phyloP scores from a whole-genome alignment of 2,113 vertebrate species.

The Chaetorhynchus papuensis region DNA sequence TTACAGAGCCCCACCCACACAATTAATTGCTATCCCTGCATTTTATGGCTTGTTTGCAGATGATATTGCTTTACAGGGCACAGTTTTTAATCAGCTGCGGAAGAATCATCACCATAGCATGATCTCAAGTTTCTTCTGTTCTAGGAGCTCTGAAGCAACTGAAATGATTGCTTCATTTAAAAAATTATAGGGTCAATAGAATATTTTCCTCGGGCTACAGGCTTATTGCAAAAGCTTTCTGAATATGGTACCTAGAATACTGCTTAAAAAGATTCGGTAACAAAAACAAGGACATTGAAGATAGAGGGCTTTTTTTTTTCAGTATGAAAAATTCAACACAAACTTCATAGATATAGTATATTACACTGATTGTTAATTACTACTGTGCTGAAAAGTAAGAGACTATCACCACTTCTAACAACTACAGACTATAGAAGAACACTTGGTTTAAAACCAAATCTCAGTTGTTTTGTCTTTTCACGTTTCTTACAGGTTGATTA shows the following conservation, averaged over 20 bases:
- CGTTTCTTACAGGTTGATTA: not conserved
- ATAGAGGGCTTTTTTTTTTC: not conserved
- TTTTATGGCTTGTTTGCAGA: not conserved
- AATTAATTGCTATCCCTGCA: not conserved
- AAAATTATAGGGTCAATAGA: not conserved
- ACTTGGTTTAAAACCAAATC: not conserved
- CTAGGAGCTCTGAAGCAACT: not conserved
- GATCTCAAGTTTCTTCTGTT: not conserved
- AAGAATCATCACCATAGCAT: not conserved
- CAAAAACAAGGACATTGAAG: not conserved
- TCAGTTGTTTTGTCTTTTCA: not conserved
- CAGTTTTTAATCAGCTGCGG: not conserved
- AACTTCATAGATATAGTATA: not conserved
- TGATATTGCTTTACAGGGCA: not conserved
- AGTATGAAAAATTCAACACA: not conserved
- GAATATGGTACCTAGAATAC: not conserved
- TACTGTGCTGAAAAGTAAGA: not conserved
- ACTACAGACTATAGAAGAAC: not conserved
- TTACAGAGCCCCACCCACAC: not conserved
- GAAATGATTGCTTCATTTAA: not conserved
- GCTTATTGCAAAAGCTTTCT: not conserved
- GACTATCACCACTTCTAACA: not conserved
- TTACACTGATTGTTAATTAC: not conserved
- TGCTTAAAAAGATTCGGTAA: not conserved
- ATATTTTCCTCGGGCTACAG: not conserved